Base-by-base conservation (phyloP, 2,113 vertebrate species). In the Anarhynchus alexandrinus region DNA sequence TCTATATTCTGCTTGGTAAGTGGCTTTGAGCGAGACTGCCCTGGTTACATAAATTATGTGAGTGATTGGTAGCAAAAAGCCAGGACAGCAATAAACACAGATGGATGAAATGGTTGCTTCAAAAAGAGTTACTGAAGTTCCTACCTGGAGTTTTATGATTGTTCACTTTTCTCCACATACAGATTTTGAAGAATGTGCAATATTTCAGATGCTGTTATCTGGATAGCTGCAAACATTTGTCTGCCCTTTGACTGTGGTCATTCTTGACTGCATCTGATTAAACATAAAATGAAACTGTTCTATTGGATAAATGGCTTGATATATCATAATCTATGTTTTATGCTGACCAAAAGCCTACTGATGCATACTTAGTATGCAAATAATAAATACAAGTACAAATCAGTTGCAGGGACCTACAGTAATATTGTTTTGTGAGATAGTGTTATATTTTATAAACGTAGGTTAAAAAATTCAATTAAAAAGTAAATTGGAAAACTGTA, bases 401-500 rank as follows among this genome's bases (percentile, higher is more conserved):
- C 65, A 91, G 84, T 95, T 92, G 59, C 81, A 95, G 51, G 47
- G 66, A 94, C 84, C 42, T 93, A 81, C 97, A 96, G 61, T 88
- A 86, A 91, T 89, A 38, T 0, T 43, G n/a, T 71, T 96, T 96
- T 96, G 81, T 89, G 94, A 85, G 88, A 70, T 57, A 87, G 66
- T 89, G 47, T 84, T 96, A 84, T 90, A 82, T 78, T 93, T 97
- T 94, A 69, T 34, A 94, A 96, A 83, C 51, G 59, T 73, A 85
- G 55, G 38, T 95, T 38, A 65, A 93, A 79, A 86, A 96, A 97
- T 70, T 96, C 40, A 97, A 90, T 95, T 97, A 97, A 97, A 97
- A 98, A 96, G 52, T 96, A 97, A 95, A 97, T 96, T 97, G 89
- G 86, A 97, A 97, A 96, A 94, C 88, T 95, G 88, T 96, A 82